Base-by-base conservation (phyloP, 2,888 invertebrate genomes). In the Hirudinaria manillensis region DNA sequence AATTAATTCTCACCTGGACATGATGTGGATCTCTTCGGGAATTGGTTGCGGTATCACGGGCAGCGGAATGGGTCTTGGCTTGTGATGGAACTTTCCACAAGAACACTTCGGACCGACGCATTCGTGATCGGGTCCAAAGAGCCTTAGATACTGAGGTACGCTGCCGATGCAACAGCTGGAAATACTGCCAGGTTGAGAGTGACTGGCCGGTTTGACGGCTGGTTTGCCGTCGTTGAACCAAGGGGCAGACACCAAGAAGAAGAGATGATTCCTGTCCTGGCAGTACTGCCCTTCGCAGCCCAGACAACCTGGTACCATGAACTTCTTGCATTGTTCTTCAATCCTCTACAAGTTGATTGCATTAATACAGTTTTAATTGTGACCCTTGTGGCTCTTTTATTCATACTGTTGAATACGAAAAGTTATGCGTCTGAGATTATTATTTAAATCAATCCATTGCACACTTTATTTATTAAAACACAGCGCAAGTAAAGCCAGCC, bases 141-240 rank as follows among this genome's bases (percentile, higher is more conserved):
- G 38, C 21, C 51, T 36, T 13, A 70, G 36, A 51, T 70, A 70
- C 51, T 70, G 71, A 4, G 71, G 71, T 27, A 36, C 29, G 45
- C 24, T 24, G 3, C 45, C 51, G 7, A 51, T 29, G 24, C 38
- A 70, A 19, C 71, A 36, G 24, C n/a, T 27, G 38, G 71, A 36
- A 24, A 70, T 24, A 24, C 38, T n/a, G 4, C 34, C 36, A 19
- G 71, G 71, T 13, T n/a, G n/a, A 51, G 24, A n/a, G 71, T 70
- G 71, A 24, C 71, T 70, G 51, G 71, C 71, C 1, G 71, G 71
- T 45, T 70, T 70, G n/a, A 70, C 51, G 24, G n/a, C n/a, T 24
- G 24, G 38, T 51, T 70, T 70, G 71, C 71, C 71, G n/a, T 70
- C 71, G 51, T 70, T 70, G 71, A 70, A 70, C 71, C 71, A 70